Percentiles rank a stretch among this genome's conserved stretches.
Conservation (phyloP, 2,888 invertebrate genomes). For the Drosophila macrothrix region DNA sequence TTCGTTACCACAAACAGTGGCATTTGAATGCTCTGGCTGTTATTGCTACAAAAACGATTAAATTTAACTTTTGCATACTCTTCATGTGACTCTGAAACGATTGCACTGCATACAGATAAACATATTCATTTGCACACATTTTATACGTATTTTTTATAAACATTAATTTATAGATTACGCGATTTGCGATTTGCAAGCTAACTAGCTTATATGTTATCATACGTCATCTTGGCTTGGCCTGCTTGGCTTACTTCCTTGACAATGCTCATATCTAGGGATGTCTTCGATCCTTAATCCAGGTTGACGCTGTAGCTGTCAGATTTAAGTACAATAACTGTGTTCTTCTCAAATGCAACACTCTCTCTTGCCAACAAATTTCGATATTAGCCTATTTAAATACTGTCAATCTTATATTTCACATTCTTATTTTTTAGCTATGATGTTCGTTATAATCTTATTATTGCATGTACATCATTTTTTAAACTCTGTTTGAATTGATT, state of each 20-base stretch:
- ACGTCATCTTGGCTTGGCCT: background rate
- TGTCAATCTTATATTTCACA: background rate
- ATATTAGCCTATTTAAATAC: background rate
- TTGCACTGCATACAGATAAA: background rate
- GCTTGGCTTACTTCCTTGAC: background rate
- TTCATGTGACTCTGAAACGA: background rate
- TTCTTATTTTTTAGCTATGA: background rate
- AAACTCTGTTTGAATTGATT: background rate
- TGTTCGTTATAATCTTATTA: background rate
- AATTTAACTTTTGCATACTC: slow-evolving; percentile 1
- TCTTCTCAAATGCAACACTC: background rate
- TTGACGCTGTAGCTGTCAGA: background rate
- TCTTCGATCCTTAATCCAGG: background rate
- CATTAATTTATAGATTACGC: background rate
- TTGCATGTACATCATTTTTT: background rate
- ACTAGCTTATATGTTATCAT: background rate
- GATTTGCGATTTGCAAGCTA: background rate
- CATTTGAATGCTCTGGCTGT: slow-evolving; percentile 18
- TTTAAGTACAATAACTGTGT: background rate
- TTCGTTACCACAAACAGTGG: background rate
- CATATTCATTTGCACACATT: background rate
- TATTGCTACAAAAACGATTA: slow-evolving; percentile 3
- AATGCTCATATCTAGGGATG: background rate
- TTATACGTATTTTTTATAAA: background rate
- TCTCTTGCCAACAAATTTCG: background rate